Evolutionary conservation across 2,888 invertebrate genomes (phyloP).

Genomic region (Perithous albicinctus): DNA sequence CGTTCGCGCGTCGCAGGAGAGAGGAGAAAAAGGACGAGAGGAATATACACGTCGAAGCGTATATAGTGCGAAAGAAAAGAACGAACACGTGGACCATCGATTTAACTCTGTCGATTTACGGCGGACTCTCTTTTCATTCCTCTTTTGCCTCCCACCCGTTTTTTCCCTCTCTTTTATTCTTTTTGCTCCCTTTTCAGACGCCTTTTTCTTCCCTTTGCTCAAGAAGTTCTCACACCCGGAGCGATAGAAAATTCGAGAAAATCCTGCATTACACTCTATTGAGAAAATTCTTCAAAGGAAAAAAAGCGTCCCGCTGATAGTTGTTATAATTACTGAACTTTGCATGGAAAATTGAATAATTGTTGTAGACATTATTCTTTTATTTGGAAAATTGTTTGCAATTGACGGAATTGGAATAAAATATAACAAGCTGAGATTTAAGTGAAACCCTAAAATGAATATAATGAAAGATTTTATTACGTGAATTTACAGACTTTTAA

Average conservation of each 20-base stretch:
- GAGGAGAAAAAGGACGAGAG: not conserved
- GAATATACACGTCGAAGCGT: not conserved
- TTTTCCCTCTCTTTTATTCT: not conserved
- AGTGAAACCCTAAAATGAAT: too few species aligned
- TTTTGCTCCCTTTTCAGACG: slow-evolving; percentile 7
- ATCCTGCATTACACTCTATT: slow-evolving; percentile 16
- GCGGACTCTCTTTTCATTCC: slow-evolving; percentile 24
- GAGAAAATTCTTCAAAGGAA: slow-evolving; percentile 50
- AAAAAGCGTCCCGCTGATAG: slow-evolving; percentile 1
- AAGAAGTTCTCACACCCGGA: slow-evolving; percentile 39
- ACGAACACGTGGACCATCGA: slow-evolving; percentile 54
- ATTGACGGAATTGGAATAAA: too few species aligned
- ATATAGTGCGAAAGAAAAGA: not conserved
- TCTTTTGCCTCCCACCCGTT: slow-evolving; percentile 40
- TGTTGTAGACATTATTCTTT: not conserved
- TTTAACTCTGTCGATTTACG: slow-evolving; percentile 66
- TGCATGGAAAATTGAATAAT: slow-evolving; percentile 30
- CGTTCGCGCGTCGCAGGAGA: slow-evolving; percentile 8
- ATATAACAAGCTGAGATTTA: not conserved
- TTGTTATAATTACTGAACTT: slow-evolving; percentile 61
- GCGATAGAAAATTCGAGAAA: slow-evolving; percentile 25
- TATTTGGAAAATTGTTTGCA: not conserved
- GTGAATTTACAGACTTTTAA: not conserved
- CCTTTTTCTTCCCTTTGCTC: slow-evolving; percentile 13
- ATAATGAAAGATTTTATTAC: too few species aligned